A percentile compares a stretch with the other conserved stretches of the same genome.
These are phyloP conservation scores for Sapajus apella DNA, from an alignment of 2,113 vertebrate genomes.

Conservation along the genomic window DNA sequence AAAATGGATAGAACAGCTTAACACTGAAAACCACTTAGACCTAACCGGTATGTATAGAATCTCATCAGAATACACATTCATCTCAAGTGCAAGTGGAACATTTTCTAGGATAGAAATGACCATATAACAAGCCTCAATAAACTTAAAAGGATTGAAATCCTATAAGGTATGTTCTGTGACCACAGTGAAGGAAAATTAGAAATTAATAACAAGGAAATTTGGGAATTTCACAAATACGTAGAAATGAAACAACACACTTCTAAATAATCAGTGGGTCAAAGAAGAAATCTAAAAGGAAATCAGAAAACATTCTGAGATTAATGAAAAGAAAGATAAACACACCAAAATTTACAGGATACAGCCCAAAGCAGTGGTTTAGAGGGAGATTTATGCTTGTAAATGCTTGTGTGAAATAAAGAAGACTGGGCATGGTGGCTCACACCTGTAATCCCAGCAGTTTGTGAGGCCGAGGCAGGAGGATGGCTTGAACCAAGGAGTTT, in stretches of 20 bases:
- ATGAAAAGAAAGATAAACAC: neutral
- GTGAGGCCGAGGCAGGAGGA: neutral
- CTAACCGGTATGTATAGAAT: neutral
- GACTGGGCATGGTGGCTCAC: neutral
- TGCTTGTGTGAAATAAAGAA: neutral
- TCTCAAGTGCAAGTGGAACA: neutral
- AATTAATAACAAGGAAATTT: constrained; percentile 9
- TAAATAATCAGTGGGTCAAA: neutral
- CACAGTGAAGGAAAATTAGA: neutral
- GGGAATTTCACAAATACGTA: neutral
- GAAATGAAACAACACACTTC: neutral
- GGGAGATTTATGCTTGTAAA: neutral
- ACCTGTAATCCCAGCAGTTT: neutral
- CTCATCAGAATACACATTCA: neutral
- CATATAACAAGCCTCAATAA: no score
- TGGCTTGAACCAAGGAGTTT: neutral
- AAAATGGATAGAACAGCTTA: neutral
- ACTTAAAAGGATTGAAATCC: no score
- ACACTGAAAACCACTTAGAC: neutral
- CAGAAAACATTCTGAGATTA: neutral
- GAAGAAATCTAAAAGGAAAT: neutral
- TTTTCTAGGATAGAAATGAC: neutral
- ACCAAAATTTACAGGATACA: neutral
- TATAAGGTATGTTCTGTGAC: neutral
- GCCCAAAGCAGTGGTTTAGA: neutral